Evolutionary conservation across 2,113 vertebrate genomes (phyloP).

Genomic region (Loxodonta africana): DNA sequence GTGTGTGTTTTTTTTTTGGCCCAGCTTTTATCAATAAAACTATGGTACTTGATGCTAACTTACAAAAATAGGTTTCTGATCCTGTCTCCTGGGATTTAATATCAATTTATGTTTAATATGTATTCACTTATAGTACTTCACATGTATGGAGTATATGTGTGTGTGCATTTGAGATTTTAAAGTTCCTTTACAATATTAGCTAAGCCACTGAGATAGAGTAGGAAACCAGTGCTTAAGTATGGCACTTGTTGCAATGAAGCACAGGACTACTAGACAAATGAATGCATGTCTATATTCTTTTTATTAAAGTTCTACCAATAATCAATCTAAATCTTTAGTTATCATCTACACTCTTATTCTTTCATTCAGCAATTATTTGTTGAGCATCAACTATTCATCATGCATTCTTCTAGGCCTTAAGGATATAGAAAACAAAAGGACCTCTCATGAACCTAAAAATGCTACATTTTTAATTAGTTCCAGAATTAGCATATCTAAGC

Average conservation of each 20-base stretch:
- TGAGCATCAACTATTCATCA: neutral
- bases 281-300: conserved; percentile 13
- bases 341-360: neutral
- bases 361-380: conserved; percentile 49
- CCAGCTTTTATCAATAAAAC: conserved; percentile 62
- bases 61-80: conserved; percentile 62
- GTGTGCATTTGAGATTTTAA: conserved; percentile 25
- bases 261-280: neutral
- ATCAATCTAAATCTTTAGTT: neutral
- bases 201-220: neutral
- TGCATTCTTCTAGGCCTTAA: neutral
- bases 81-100: conserved; percentile 65
- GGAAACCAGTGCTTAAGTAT: neutral
- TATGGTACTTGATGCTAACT: conserved; percentile 73
- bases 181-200: neutral
- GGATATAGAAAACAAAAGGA: neutral
- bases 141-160: neutral
- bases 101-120: neutral
- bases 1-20: conserved; percentile 62
- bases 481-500: neutral
- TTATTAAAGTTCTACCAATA: neutral
- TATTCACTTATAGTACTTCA: neutral
- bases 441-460: conserved; percentile 14
- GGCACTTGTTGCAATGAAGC: neutral
- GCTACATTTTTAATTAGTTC: neutral